These are phyloP conservation scores for Pseudanteris insignis DNA, from an alignment of 2,888 invertebrate species.

Conservation along the genomic window DNA sequence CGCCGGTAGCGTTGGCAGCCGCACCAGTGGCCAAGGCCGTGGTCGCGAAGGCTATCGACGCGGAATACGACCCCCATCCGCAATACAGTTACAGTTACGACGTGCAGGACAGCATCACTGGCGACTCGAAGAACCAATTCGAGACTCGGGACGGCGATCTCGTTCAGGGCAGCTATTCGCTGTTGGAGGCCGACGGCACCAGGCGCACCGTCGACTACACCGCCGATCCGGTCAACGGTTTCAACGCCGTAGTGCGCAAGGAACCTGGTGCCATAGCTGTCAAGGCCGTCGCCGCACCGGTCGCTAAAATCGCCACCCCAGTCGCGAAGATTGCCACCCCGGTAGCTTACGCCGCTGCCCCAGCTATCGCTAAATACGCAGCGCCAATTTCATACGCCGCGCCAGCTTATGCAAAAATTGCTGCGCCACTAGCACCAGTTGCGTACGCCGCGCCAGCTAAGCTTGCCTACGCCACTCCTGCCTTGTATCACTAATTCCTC, in stretches of 20 bases:
- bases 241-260: constrained; percentile 37
- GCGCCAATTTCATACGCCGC: constrained; percentile 35
- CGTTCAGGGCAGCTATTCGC: constrained; percentile 56
- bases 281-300: constrained; percentile 48
- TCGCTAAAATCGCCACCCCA: constrained; percentile 49
- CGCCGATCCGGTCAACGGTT: constrained; percentile 50
- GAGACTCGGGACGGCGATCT: constrained; percentile 52
- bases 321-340: constrained; percentile 46
- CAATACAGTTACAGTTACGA: constrained; percentile 53
- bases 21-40: constrained; percentile 42
- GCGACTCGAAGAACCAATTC: constrained; percentile 49
- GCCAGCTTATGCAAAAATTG: constrained; percentile 26
- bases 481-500: constrained; percentile 16
- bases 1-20: constrained; percentile 67
- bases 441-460: constrained; percentile 20
- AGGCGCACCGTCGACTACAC: constrained; percentile 54
- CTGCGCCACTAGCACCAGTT: constrained; percentile 13
- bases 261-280: constrained; percentile 11
- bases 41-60: constrained; percentile 44
- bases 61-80: constrained; percentile 48
- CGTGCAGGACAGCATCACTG: constrained; percentile 49
- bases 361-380: constrained; percentile 30
- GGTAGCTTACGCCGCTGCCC: constrained; percentile 46
- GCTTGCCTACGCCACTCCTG: constrained; percentile 26
- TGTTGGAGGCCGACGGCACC: constrained; percentile 55